Evolutionary conservation across 1,140 invertebrate genomes (phyloP).

Genomic region (Eupristina koningsbergeri): DNA sequence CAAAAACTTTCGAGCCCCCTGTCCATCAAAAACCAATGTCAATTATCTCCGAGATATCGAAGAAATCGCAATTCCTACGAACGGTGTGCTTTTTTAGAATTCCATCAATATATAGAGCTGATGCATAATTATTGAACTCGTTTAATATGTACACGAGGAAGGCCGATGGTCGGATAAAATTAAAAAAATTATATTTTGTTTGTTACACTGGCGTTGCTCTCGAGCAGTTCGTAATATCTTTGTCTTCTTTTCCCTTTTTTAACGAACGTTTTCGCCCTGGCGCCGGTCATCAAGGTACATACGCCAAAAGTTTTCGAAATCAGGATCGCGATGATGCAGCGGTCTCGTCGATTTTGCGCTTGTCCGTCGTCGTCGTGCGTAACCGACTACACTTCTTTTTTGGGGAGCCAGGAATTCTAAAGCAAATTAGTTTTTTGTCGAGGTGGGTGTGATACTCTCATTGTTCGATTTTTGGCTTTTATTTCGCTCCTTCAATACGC

Average conservation of each 20-base stretch:
- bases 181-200: slow-evolving; percentile 49
- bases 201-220: slow-evolving; percentile 55
- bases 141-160: slow-evolving; percentile 36
- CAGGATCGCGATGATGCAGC: not conserved
- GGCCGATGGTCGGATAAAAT: slow-evolving; percentile 57
- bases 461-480: not conserved
- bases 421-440: too few species aligned
- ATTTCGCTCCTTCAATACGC: not conserved
- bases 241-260: slow-evolving; percentile 45
- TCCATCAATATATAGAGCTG: not conserved
- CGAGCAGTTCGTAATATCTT: slow-evolving; percentile 53
- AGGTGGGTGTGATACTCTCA: not conserved
- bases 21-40: not conserved
- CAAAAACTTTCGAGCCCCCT: not conserved
- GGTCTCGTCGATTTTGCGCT: not conserved
- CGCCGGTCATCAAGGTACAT: not conserved
- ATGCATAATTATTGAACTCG: slow-evolving; percentile 13
- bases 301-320: not conserved
- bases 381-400: not conserved
- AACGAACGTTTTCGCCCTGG: not conserved
- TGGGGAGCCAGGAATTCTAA: not conserved
- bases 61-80: not conserved
- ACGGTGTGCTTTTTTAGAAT: slow-evolving; percentile 2
- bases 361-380: not conserved
- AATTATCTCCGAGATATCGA: not conserved